Conservation (phyloP, 2,113 vertebrate species). For the Loxodonta africana region DNA sequence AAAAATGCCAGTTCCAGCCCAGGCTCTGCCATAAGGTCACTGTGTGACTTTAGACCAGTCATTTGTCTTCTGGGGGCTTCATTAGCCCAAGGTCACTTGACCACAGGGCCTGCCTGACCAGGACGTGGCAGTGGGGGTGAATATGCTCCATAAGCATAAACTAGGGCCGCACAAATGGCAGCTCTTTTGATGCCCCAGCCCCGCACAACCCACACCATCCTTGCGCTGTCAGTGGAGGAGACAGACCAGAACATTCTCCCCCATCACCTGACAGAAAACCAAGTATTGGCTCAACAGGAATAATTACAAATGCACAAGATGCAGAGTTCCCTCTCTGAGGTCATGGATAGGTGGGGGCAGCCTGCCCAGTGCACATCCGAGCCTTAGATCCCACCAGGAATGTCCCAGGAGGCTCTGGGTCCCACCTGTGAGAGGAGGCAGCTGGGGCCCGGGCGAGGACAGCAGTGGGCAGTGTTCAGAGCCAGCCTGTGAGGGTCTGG, state of each 20-base stretch:
- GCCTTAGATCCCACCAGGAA: not conserved
- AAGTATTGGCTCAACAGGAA: not conserved
- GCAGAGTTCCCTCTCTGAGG: not conserved
- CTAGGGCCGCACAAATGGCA: not conserved
- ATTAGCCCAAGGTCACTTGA: not conserved
- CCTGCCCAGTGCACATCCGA: not conserved
- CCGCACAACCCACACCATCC: fast-evolving
- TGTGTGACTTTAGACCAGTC: not conserved
- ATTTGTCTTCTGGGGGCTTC: not conserved
- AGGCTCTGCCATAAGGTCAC: not conserved
- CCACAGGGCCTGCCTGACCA: not conserved
- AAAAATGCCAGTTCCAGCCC: not conserved
- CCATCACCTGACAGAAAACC: not conserved
- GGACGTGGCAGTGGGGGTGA: not conserved
- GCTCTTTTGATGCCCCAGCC: not conserved
- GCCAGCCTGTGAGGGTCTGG: not conserved
- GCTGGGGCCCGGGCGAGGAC: not conserved
- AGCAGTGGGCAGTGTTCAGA: not conserved
- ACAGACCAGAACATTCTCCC: not conserved
- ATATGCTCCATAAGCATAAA: not conserved
- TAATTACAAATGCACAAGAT: not conserved
- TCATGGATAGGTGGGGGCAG: not conserved
- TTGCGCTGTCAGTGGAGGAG: not conserved
- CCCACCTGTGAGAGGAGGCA: not conserved
- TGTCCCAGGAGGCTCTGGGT: not conserved